phyloP scores from a whole-genome alignment of 2,888 invertebrate species.

The Zygothrica quintamaculata region DNA sequence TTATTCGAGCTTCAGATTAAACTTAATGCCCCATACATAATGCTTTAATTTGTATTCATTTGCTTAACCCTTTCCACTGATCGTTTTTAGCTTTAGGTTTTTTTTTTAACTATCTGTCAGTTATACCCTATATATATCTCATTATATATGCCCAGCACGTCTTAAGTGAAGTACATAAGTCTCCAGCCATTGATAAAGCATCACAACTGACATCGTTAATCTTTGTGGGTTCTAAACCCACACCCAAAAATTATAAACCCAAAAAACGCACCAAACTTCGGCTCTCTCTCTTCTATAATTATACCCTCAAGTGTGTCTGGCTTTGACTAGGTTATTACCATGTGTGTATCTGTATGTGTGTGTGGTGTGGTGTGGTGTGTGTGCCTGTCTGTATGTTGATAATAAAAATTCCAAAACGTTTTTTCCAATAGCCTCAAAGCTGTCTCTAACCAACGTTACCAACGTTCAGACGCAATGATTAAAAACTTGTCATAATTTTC shows the following conservation, averaged over 20 bases:
- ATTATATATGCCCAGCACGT: slow-evolving; percentile 49
- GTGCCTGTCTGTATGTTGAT: slow-evolving; percentile 39
- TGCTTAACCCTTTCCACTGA: slow-evolving; percentile 14
- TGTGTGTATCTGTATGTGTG: not conserved
- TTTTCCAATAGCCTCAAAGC: slow-evolving; percentile 59
- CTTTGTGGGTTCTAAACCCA: slow-evolving; percentile 52
- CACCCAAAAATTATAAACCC: slow-evolving; percentile 35
- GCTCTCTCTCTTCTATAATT: slow-evolving; percentile 68
- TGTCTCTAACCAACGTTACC: not conserved
- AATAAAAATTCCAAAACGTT: slow-evolving; percentile 77
- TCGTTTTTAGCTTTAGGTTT: not conserved
- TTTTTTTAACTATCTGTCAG: not conserved
- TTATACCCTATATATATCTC: slow-evolving; percentile 15
- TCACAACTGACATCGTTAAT: slow-evolving; percentile 67
- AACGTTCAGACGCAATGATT: slow-evolving; percentile 45
- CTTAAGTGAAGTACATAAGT: slow-evolving; percentile 13
- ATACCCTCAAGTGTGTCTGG: slow-evolving; percentile 32
- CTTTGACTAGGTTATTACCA: not conserved
- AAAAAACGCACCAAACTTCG: slow-evolving; percentile 49
- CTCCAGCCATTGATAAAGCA: slow-evolving; percentile 42
- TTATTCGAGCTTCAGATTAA: too few relatives aligned
- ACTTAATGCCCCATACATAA: too few relatives aligned
- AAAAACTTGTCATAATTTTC: slow-evolving; percentile 76
- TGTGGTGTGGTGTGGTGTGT: slow-evolving; percentile 11
- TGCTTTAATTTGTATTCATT: too few relatives aligned